Conservation (phyloP, 1,140 invertebrate genomes). For the Caenorhabditis brenneri region DNA sequence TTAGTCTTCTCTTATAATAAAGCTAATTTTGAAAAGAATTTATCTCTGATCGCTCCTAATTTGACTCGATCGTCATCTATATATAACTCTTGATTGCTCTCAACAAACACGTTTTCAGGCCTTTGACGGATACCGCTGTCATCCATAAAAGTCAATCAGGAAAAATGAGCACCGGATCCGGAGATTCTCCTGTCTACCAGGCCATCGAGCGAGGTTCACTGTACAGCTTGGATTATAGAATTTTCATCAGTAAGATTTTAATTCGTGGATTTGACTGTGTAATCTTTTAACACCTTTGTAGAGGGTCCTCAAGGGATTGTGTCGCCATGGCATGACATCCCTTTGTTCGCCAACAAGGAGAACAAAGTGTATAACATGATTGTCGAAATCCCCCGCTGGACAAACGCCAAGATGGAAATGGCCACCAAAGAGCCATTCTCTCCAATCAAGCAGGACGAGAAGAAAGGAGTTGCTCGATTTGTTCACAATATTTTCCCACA, state of each 20-base stretch:
- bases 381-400: conserved; percentile 97
- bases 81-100: conserved; percentile 55
- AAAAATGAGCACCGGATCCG: conserved; percentile 50
- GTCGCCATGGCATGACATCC: conserved; percentile 97
- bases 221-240: conserved; percentile 82
- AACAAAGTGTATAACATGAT: conserved; percentile 91
- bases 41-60: neutral
- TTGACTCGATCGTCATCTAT: conserved; percentile 56
- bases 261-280: conserved; percentile 60
- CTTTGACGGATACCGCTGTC: conserved; percentile 13
- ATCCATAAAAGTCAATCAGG: neutral
- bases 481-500: conserved; percentile 97
- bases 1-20: neutral
- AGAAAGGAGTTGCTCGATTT: conserved; percentile 92
- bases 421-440: conserved; percentile 86
- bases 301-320: conserved; percentile 83
- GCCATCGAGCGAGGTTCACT: conserved; percentile 81
- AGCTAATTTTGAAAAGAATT: neutral
- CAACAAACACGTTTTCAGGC: neutral
- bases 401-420: conserved; percentile 99
- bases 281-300: conserved; percentile 74
- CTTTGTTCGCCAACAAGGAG: conserved; percentile 82
- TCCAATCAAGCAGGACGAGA: conserved; percentile 97
- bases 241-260: conserved; percentile 83
- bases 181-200: conserved; percentile 73